phyloP scores from a whole-genome alignment of 2,113 vertebrate species.

The Perognathus longimembris region DNA sequence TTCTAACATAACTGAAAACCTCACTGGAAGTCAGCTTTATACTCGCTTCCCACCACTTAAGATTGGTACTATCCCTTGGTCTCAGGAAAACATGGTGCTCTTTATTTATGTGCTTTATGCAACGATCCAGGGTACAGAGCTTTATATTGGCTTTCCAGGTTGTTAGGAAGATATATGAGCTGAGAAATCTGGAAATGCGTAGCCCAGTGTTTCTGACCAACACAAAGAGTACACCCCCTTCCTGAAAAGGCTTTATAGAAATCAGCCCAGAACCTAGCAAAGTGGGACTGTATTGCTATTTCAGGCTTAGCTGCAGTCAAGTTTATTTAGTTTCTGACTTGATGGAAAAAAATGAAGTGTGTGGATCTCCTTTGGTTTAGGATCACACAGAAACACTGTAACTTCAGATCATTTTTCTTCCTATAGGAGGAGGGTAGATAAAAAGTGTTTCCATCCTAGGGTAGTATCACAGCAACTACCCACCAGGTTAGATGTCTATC shows the following conservation, averaged over 20 bases:
- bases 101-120: not conserved
- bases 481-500: constrained; percentile 82
- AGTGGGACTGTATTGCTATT: not conserved
- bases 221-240: not conserved
- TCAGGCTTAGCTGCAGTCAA: not conserved
- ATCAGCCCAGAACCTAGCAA: not conserved
- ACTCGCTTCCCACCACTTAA: not conserved
- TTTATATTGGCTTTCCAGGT: not conserved
- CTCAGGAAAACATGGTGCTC: not conserved
- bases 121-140: not conserved
- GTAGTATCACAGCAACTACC: constrained; percentile 31
- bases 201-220: constrained; percentile 53
- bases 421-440: not conserved
- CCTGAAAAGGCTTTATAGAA: not conserved
- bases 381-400: constrained; percentile 14
- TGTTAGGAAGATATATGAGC: constrained; percentile 43
- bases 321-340: constrained; percentile 20
- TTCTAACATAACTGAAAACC: not conserved
- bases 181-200: constrained; percentile 39
- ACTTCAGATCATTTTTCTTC: not conserved
- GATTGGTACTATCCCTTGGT: not conserved
- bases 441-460: constrained; percentile 63
- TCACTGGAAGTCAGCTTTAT: not conserved
- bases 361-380: constrained; percentile 19
- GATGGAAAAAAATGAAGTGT: constrained; percentile 34